These are phyloP conservation scores for Apodemus speciosus DNA, from an alignment of 2,113 vertebrate genomes.

Conservation along the genomic window DNA sequence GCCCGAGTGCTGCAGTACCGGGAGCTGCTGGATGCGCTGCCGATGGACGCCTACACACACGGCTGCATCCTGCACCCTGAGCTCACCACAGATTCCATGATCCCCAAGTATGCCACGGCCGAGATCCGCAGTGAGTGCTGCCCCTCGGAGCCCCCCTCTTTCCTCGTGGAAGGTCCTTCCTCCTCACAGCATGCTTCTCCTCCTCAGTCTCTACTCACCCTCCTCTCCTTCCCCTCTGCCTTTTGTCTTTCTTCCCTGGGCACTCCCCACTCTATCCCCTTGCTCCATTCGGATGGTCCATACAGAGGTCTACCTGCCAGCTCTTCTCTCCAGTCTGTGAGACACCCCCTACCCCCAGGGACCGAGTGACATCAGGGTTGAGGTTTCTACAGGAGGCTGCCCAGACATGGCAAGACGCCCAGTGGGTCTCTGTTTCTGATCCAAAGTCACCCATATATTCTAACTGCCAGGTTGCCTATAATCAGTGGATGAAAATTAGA, in stretches of 20 bases:
- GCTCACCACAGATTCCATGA: slow-evolving; percentile 99
- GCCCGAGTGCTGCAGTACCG: slow-evolving; percentile 95
- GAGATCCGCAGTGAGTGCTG: slow-evolving; percentile 98
- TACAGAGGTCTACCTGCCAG: not conserved
- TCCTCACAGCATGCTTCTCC: rapidly evolving
- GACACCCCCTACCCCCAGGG: not conserved
- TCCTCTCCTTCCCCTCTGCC: rapidly evolving
- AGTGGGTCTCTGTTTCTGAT: not conserved
- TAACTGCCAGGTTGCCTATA: not conserved
- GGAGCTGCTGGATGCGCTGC: slow-evolving; percentile 94
- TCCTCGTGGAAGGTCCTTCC: no score
- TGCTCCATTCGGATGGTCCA: not conserved
- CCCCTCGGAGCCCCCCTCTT: not conserved
- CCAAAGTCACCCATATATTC: not conserved
- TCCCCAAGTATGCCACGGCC: slow-evolving; percentile 99
- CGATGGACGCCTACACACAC: slow-evolving; percentile 99
- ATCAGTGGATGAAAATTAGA: not conserved
- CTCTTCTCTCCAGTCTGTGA: not conserved
- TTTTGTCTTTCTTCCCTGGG: not conserved
- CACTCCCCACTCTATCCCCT: not conserved
- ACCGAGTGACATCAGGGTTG: not conserved
- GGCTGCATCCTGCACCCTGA: slow-evolving; percentile 99
- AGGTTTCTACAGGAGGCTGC: not conserved
- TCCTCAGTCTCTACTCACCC: not conserved
- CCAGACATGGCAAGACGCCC: not conserved